phyloP scores from a whole-genome alignment of 2,888 invertebrate species.

The Heterodera filipjevi region DNA sequence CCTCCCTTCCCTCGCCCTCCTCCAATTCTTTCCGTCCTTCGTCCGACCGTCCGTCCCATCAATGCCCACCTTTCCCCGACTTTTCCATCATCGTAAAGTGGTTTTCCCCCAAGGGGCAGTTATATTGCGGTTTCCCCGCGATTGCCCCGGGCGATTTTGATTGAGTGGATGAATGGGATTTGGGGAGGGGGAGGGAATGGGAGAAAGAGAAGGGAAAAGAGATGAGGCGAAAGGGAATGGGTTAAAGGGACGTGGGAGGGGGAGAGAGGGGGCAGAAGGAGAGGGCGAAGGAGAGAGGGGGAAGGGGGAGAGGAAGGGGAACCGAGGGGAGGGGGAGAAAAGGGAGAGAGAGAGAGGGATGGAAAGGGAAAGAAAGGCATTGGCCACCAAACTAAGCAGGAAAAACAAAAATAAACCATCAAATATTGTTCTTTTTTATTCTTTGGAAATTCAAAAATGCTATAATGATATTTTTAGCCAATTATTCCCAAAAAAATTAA shows the following conservation, averaged over 20 bases:
- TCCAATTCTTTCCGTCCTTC: neutral
- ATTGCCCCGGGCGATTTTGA: constrained; percentile 18
- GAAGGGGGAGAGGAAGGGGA: neutral
- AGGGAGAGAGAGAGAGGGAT: neutral
- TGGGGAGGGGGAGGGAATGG: neutral
- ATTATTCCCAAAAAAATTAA: no score
- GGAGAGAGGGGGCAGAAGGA: neutral
- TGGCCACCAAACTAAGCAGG: neutral
- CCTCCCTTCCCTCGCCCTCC: neutral
- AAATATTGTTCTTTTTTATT: neutral
- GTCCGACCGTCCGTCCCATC: constrained; percentile 7
- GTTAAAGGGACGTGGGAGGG: no score
- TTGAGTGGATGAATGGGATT: neutral
- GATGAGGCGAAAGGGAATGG: neutral
- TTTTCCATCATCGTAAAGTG: constrained; percentile 32
- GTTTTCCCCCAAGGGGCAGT: constrained; percentile 14
- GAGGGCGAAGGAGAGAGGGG: neutral
- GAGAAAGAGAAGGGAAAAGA: neutral
- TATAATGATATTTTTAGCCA: no score
- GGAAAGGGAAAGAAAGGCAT: neutral
- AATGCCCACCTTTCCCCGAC: constrained; percentile 15
- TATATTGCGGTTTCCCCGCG: constrained; percentile 17
- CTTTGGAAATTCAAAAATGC: neutral
- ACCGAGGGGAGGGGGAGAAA: neutral
- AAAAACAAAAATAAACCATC: neutral